Evolutionary conservation across 1,140 invertebrate species (phyloP).

Genomic region (Leucophenga varia): DNA sequence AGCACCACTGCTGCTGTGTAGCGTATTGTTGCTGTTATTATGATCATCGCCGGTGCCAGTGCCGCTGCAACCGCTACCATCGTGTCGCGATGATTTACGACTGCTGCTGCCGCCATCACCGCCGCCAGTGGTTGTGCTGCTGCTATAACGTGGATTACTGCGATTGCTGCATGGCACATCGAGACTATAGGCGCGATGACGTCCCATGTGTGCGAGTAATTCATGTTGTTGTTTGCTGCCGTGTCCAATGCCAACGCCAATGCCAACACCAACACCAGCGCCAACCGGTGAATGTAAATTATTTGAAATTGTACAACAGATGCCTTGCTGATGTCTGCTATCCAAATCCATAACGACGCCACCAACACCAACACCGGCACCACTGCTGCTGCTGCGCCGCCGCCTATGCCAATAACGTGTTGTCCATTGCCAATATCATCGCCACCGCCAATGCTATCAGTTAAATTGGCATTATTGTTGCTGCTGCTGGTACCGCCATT

Average conservation of each 20-base stretch:
- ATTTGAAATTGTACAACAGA: conserved; percentile 49
- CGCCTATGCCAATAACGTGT: not conserved
- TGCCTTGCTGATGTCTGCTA: conserved; percentile 5
- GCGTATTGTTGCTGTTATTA: conserved; percentile 44
- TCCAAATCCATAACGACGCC: not conserved
- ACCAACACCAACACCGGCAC: not conserved
- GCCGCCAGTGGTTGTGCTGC: conserved; percentile 22
- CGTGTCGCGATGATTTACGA: conserved; percentile 44
- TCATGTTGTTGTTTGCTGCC: conserved; percentile 13
- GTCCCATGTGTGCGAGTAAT: conserved; percentile 8
- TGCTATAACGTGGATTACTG: conserved; percentile 23
- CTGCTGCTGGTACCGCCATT: conserved; percentile 14
- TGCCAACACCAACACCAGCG: not conserved
- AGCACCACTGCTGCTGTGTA: conserved; percentile 23
- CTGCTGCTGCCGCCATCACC: conserved; percentile 30
- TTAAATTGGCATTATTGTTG: conserved; percentile 40
- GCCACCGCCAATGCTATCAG: too few relatives aligned
- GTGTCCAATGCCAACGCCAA: conserved; percentile 7
- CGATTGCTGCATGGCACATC: conserved; percentile 41
- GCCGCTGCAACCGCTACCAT: conserved; percentile 18
- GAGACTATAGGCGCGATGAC: conserved; percentile 49
- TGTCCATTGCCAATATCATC: not conserved
- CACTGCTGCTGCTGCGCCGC: not conserved
- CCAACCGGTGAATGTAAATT: conserved; percentile 20
- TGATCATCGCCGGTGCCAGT: conserved; percentile 10